Conservation (phyloP, 2,113 vertebrate genomes). For the Smithornis capensis region DNA sequence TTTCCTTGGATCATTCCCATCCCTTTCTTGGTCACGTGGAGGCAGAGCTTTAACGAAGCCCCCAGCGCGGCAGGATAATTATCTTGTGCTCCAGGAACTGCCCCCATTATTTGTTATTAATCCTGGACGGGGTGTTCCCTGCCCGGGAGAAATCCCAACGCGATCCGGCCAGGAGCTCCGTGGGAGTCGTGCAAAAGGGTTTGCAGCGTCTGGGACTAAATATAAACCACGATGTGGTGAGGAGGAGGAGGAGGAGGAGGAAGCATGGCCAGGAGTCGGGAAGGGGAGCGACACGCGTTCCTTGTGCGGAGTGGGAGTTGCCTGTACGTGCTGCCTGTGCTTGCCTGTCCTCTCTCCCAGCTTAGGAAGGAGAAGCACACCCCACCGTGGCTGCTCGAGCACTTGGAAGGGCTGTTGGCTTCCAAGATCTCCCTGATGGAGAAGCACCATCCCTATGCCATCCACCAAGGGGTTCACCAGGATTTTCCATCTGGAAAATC, state of each 20-base stretch:
- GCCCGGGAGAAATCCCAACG: not conserved
- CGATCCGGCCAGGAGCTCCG: not conserved
- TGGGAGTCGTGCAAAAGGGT: not conserved
- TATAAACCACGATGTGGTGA: not conserved
- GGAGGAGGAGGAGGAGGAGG: not conserved
- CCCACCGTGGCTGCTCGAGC: not conserved
- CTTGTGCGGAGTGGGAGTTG: not conserved
- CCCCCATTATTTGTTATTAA: not conserved
- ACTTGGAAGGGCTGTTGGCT: not conserved
- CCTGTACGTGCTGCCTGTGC: not conserved
- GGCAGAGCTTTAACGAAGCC: not conserved
- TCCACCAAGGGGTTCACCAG: not conserved
- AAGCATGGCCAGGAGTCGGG: not conserved
- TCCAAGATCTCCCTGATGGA: not conserved
- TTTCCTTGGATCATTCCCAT: not conserved
- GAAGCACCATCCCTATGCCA: fast-evolving
- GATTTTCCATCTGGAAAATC: not conserved
- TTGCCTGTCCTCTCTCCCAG: not conserved
- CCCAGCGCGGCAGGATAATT: not conserved
- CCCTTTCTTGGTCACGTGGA: not conserved
- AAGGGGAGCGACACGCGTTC: not conserved
- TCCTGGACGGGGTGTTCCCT: not conserved
- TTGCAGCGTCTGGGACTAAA: not conserved
- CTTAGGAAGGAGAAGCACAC: conserved; percentile 53
- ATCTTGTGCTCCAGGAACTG: not conserved